Evolutionary conservation across 2,888 invertebrate species (phyloP).

Genomic region (Ephialtes manifestator): DNA sequence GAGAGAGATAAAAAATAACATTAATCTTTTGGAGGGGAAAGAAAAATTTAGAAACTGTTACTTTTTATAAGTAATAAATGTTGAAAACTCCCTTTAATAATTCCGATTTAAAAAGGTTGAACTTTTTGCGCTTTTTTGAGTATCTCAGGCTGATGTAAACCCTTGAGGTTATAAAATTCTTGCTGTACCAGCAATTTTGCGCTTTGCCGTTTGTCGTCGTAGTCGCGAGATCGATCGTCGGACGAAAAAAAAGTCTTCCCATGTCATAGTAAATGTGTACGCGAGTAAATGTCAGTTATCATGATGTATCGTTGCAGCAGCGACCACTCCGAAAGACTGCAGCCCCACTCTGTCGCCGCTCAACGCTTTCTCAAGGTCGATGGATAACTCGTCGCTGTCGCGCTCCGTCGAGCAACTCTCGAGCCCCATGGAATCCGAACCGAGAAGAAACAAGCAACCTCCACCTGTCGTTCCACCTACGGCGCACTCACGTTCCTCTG

Average conservation of each 20-base stretch:
- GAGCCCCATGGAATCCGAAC: constrained; percentile 91
- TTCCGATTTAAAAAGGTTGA: too few relatives aligned
- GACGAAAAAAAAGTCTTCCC: background rate
- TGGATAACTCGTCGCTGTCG: constrained; percentile 88
- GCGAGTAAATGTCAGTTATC: constrained; percentile 4
- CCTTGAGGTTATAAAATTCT: too few relatives aligned
- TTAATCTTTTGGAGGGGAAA: too few relatives aligned
- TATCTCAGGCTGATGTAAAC: too few relatives aligned
- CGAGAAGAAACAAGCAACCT: constrained; percentile 84
- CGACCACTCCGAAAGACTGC: constrained; percentile 94
- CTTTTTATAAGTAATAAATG: too few relatives aligned
- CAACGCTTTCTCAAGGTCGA: constrained; percentile 93
- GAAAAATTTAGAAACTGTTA: too few relatives aligned
- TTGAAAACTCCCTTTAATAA: too few relatives aligned
- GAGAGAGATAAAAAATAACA: too few relatives aligned
- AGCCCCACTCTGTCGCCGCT: constrained; percentile 94
- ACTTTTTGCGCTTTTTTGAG: too few relatives aligned
- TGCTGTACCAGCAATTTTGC: too few relatives aligned
- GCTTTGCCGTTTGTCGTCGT: background rate
- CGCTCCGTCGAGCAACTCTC: constrained; percentile 93
- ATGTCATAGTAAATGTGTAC: background rate
- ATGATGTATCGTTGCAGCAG: constrained; percentile 85
- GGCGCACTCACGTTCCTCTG: constrained; percentile 84
- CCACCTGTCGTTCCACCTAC: constrained; percentile 81
- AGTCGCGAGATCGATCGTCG: constrained; percentile 3